phyloP scores from a whole-genome alignment of 1,140 invertebrate genomes.

The Teleogryllus occipitalis region DNA sequence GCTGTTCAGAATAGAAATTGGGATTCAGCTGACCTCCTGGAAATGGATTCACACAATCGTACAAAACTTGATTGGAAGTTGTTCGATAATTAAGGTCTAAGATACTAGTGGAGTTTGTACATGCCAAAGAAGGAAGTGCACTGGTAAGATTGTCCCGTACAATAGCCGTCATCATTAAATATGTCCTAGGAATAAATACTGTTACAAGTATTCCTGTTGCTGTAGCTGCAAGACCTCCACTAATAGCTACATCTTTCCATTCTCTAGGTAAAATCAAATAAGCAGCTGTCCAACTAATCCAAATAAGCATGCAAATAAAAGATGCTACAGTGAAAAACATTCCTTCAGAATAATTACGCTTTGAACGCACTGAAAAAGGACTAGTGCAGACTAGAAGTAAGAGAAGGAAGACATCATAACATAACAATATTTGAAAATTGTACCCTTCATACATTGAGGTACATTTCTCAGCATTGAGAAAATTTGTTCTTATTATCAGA shows the following conservation, averaged over 20 bases:
- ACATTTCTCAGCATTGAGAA: slow-evolving; percentile 36
- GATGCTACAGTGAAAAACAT: slow-evolving; percentile 40
- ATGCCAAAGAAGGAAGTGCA: slow-evolving; percentile 37
- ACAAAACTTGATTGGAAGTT: slow-evolving; percentile 15
- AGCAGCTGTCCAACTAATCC: slow-evolving; percentile 44
- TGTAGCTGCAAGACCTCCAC: slow-evolving; percentile 45
- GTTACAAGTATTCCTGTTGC: slow-evolving; percentile 44
- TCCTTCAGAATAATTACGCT: slow-evolving; percentile 54
- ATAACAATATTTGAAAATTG: slow-evolving; percentile 38
- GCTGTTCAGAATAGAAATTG: slow-evolving; percentile 18
- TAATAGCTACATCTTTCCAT: slow-evolving; percentile 47
- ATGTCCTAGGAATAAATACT: slow-evolving; percentile 51
- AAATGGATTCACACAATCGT: slow-evolving; percentile 13
- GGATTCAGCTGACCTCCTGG: slow-evolving; percentile 10
- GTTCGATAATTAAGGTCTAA: slow-evolving; percentile 16
- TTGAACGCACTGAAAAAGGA: slow-evolving; percentile 46
- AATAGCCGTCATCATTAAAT: slow-evolving; percentile 46
- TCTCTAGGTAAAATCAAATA: slow-evolving; percentile 39
- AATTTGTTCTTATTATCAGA: slow-evolving; percentile 38
- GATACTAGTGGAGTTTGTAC: slow-evolving; percentile 14
- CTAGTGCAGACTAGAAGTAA: slow-evolving; percentile 42
- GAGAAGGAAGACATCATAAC: slow-evolving; percentile 47
- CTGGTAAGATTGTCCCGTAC: slow-evolving; percentile 43
- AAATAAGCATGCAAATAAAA: slow-evolving; percentile 38
- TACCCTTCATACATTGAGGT: slow-evolving; percentile 36